phyloP scores from a whole-genome alignment of 2,113 vertebrate genomes.

The Oxyura jamaicensis region DNA sequence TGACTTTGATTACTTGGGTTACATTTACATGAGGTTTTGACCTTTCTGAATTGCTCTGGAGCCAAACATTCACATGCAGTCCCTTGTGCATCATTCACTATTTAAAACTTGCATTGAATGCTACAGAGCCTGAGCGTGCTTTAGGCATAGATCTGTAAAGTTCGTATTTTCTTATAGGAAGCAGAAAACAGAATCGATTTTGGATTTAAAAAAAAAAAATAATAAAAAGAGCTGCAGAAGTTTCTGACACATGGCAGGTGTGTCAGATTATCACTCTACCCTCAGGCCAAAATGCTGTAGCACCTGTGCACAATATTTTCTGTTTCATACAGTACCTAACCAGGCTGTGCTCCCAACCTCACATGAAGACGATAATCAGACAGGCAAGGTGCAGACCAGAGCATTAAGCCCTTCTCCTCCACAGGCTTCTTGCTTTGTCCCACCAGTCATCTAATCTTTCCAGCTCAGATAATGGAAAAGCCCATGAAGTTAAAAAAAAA shows the following conservation, averaged over 20 bases:
- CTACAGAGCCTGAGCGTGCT: background rate
- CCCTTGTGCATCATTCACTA: background rate
- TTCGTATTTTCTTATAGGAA: background rate
- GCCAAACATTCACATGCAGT: background rate
- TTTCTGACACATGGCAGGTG: slow-evolving; percentile 1
- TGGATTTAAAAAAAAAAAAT: background rate
- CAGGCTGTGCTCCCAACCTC: background rate
- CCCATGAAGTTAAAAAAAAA: background rate
- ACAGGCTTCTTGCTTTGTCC: background rate
- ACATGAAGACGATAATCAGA: background rate
- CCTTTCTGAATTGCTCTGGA: slow-evolving; percentile 20
- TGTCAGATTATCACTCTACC: background rate
- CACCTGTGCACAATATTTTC: slow-evolving; percentile 58
- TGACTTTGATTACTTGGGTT: slow-evolving; percentile 23
- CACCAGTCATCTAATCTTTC: background rate
- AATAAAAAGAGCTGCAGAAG: background rate
- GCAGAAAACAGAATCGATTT: background rate
- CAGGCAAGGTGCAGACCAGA: background rate
- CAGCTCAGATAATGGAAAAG: background rate
- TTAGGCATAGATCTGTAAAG: background rate
- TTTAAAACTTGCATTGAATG: slow-evolving; percentile 6
- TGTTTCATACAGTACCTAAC: slow-evolving; percentile 24
- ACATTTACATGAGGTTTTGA: slow-evolving; percentile 8
- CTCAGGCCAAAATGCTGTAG: slow-evolving; percentile 33
- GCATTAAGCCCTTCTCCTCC: background rate